Evolutionary conservation across 1,140 invertebrate species (phyloP).

Genomic region (Cyphomyrmex costatus): DNA sequence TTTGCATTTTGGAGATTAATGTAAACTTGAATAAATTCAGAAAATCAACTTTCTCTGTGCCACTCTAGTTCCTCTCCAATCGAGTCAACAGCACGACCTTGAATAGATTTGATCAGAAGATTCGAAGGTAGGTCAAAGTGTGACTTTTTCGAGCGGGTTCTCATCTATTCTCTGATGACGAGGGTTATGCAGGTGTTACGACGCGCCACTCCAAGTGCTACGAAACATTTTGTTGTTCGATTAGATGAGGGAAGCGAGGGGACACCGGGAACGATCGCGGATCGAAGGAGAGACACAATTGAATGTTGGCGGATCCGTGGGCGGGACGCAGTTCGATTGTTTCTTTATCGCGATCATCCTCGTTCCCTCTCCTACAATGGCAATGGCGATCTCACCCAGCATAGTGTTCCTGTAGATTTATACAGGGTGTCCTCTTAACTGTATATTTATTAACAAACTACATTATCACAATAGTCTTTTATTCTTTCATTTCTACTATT

Average conservation of each 20-base stretch:
- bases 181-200: constrained; percentile 41
- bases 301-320: constrained; percentile 80
- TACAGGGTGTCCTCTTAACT: constrained; percentile 44
- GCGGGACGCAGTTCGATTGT: constrained; percentile 82
- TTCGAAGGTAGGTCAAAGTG: not conserved
- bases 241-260: constrained; percentile 33
- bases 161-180: constrained; percentile 3
- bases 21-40: not conserved
- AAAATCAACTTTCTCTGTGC: not conserved
- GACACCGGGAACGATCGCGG: constrained; percentile 48
- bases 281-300: constrained; percentile 74
- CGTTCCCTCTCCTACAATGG: constrained; percentile 67
- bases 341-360: constrained; percentile 84
- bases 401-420: constrained; percentile 71
- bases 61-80: not conserved
- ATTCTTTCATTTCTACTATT: not conserved
- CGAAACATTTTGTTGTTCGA: constrained; percentile 51
- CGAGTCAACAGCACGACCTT: not conserved
- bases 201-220: constrained; percentile 8
- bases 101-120: not conserved
- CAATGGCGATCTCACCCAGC: constrained; percentile 72
- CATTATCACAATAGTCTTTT: not conserved
- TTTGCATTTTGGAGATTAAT: not conserved
- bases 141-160: constrained; percentile 5
- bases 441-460: not conserved